These are phyloP conservation scores for Cryptus armator DNA, from an alignment of 2,888 invertebrate species.

Conservation along the genomic window DNA sequence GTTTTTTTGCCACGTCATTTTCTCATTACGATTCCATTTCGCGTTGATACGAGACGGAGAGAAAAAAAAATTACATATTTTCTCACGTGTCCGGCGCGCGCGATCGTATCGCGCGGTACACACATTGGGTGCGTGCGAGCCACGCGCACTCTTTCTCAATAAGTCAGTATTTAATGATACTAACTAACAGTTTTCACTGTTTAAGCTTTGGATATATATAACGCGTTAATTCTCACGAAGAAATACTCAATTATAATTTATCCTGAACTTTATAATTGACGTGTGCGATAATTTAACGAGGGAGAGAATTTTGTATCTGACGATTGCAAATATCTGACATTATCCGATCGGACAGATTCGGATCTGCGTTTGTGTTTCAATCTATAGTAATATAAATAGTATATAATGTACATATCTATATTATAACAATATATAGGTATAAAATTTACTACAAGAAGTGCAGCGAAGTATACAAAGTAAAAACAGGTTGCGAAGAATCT, in stretches of 20 bases:
- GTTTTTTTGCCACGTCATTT: constrained; percentile 11
- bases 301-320: constrained; percentile 39
- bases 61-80: constrained; percentile 26
- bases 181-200: constrained; percentile 1
- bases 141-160: constrained; percentile 61
- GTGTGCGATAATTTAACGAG: constrained; percentile 56
- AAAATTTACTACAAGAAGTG: no score
- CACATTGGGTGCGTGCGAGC: constrained; percentile 46
- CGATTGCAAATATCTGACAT: constrained; percentile 51
- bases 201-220: not conserved
- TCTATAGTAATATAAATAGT: not conserved
- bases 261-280: constrained; percentile 60
- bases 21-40: constrained; percentile 28
- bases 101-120: constrained; percentile 44
- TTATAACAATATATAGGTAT: no score
- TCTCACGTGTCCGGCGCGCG: constrained; percentile 36
- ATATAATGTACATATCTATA: not conserved
- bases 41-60: constrained; percentile 30
- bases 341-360: constrained; percentile 33
- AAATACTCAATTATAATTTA: constrained; percentile 40
- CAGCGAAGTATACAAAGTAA: no score
- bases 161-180: constrained; percentile 65
- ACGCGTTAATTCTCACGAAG: constrained; percentile 3
- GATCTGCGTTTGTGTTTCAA: not conserved
- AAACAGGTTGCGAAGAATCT: no score